phyloP scores from a whole-genome alignment of 2,113 vertebrate genomes.

The Myotis davidii region DNA sequence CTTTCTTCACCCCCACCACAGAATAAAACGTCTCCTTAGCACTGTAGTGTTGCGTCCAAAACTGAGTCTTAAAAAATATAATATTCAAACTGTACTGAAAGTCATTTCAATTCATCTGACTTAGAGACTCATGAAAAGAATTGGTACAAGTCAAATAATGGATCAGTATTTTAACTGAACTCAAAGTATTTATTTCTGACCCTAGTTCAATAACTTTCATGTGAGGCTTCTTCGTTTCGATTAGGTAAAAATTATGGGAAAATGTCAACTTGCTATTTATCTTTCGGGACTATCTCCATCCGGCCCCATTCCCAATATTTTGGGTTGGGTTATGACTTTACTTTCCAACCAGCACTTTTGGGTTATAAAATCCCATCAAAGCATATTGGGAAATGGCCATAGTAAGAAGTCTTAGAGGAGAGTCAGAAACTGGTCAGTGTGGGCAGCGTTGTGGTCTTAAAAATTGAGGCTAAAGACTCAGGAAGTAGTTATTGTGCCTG shows the following conservation, averaged over 20 bases:
- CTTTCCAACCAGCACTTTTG: neutral
- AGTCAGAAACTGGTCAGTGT: fast-evolving
- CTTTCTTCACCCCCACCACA: neutral
- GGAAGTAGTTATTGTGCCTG: too few relatives aligned
- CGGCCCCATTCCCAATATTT: neutral
- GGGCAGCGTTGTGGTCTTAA: fast-evolving
- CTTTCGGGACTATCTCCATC: neutral
- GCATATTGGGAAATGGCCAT: neutral
- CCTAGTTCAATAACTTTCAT: neutral
- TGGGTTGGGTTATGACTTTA: neutral
- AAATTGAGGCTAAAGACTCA: too few relatives aligned
- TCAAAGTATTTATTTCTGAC: neutral
- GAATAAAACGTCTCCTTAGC: neutral
- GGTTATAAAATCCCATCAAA: neutral
- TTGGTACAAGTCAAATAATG: neutral
- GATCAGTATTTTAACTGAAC: neutral
- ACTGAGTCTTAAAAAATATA: neutral
- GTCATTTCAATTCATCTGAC: neutral
- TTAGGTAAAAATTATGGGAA: neutral
- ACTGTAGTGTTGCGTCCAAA: neutral
- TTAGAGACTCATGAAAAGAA: neutral
- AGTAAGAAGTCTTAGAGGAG: neutral
- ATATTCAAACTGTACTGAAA: neutral
- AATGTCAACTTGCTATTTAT: neutral
- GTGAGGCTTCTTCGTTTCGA: neutral